A percentile compares a stretch with the other conserved stretches of the same genome.
Evolutionary conservation across 2,113 vertebrate genomes (phyloP).

Genomic region (Gymnobelideus leadbeateri): DNA sequence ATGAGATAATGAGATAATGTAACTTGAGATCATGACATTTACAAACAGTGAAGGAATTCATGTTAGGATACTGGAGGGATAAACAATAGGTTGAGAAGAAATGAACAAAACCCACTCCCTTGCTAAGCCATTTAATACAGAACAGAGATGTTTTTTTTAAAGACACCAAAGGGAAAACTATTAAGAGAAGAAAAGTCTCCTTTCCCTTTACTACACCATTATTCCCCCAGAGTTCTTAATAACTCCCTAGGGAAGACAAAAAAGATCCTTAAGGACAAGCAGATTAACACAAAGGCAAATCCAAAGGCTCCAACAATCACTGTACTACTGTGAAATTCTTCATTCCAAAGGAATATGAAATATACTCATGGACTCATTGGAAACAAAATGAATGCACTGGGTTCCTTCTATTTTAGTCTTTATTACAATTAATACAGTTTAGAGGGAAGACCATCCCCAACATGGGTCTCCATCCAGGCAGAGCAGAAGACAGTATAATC

Average conservation of each 20-base stretch:
- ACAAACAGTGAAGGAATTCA: neutral
- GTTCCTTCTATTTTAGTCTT: neutral
- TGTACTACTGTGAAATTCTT: neutral
- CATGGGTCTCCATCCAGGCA: neutral
- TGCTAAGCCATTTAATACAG: neutral
- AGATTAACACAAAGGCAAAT: neutral
- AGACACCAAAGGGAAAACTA: neutral
- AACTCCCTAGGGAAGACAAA: neutral
- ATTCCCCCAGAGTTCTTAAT: neutral
- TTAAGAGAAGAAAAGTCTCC: neutral
- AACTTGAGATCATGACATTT: conserved; percentile 11
- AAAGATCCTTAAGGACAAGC: neutral
- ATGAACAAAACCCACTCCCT: neutral
- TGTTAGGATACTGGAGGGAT: neutral
- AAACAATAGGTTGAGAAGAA: conserved; percentile 12
- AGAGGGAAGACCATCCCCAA: neutral
- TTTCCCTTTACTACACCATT: neutral
- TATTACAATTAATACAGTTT: neutral
- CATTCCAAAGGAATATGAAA: neutral
- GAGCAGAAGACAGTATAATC: neutral
- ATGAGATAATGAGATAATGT: conserved; percentile 1
- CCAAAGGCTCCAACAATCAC: neutral
- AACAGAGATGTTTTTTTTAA: neutral
- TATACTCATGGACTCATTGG: neutral
- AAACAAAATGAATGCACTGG: neutral